phyloP scores from a whole-genome alignment of 2,888 invertebrate genomes.

The Rhagium mordax region DNA sequence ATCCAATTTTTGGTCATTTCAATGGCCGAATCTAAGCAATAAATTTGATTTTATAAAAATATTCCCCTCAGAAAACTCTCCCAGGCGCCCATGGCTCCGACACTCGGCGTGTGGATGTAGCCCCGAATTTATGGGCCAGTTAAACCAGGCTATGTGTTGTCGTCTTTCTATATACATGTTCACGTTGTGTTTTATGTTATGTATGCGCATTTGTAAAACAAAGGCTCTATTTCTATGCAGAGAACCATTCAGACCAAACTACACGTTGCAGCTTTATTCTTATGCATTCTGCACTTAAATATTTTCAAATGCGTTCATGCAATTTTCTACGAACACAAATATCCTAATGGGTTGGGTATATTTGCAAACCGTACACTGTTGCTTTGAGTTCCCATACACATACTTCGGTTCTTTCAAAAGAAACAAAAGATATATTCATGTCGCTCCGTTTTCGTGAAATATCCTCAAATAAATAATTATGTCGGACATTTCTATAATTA shows the following conservation, averaged over 20 bases:
- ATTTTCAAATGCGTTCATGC: constrained; percentile 19
- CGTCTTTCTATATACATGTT: constrained; percentile 19
- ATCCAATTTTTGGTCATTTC: no score
- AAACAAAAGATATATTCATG: neutral
- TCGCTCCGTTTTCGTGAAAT: neutral
- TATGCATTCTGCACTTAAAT: constrained; percentile 35
- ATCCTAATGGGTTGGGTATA: constrained; percentile 26
- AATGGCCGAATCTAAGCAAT: no score
- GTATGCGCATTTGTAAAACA: constrained; percentile 34
- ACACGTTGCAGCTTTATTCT: constrained; percentile 35
- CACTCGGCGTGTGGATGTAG: neutral
- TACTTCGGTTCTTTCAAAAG: neutral
- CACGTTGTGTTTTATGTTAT: constrained; percentile 30
- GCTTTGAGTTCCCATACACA: neutral
- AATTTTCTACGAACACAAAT: constrained; percentile 17
- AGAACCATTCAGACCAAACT: constrained; percentile 29
- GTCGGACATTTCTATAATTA: neutral
- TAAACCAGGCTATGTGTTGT: constrained; percentile 12
- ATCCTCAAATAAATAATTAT: neutral
- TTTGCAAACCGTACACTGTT: neutral
- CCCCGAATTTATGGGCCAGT: constrained; percentile 10
- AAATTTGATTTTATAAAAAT: neutral
- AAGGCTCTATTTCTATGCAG: constrained; percentile 33
- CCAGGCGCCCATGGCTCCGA: neutral
- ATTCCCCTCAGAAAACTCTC: neutral